Base-by-base conservation (phyloP, 2,888 invertebrate species). In the Eristalis arbustorum region DNA sequence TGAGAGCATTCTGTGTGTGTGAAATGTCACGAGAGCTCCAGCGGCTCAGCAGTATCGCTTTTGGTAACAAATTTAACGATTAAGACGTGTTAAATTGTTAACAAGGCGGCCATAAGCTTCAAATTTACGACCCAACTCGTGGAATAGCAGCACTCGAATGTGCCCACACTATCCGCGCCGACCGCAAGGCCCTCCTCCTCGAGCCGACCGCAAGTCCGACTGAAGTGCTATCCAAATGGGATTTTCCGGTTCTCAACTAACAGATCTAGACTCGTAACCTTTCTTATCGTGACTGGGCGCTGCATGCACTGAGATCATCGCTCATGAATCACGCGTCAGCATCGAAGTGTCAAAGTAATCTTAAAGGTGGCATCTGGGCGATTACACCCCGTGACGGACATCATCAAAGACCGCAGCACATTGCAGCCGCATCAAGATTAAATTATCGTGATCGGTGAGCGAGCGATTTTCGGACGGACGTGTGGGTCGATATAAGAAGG, bases 51-150 rank as follows among this genome's bases (percentile, higher is more conserved):
- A 18, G 42, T 61, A 78, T 72, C 83, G 87, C 83, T 87, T 87
- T 87, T 87, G 82, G 87, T 79, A 75, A 92, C 92, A 91, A 92
- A 91, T 92, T 92, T 92, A 91, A 91, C 92, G 92, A 92, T 92
- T 92, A 92, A 92, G 92, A 92, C 90, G 92, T 92, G 92, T 92
- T 92, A 92, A 92, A 92, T 92, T 92, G 92, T 92, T 92, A 92
- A 92, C 92, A 92, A 92, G 92, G 92, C 91, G 90, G 90, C 91
- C 90, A 91, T 92, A 92, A 92, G 92, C 92, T 90, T 91, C 88
- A 90, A 92, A 92, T 92, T 92, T 92, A 92, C 90, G 92, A 91
- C 34, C 18, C n/a, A 18, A 14, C 75, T 72, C 34, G 31, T 68
- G 22, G 40, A 82, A 77, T 66, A 34, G 68, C 78, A 34, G 68